These are phyloP conservation scores for Deilephila elpenor DNA, from an alignment of 2,888 invertebrate species.

Conservation along the genomic window DNA sequence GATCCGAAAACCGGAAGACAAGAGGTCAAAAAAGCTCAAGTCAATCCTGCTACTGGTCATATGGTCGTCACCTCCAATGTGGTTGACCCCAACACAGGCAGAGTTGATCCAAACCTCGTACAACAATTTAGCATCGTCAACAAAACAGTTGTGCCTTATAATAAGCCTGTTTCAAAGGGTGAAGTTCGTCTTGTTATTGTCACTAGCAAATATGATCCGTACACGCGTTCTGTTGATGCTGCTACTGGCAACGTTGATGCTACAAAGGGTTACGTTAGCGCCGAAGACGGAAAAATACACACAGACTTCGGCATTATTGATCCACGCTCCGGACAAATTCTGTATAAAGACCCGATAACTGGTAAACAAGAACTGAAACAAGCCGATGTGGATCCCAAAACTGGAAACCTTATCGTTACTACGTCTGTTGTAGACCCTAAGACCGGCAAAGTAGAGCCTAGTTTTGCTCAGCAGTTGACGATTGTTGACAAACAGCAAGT, in stretches of 20 bases:
- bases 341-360: conserved; percentile 84
- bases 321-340: conserved; percentile 84
- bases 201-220: conserved; percentile 85
- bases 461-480: conserved; percentile 82
- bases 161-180: conserved; percentile 71
- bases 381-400: conserved; percentile 85
- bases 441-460: conserved; percentile 85
- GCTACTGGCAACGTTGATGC: conserved; percentile 82
- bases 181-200: conserved; percentile 76
- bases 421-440: conserved; percentile 84
- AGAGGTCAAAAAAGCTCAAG: conserved; percentile 84
- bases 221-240: conserved; percentile 84
- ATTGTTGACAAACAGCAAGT: conserved; percentile 79
- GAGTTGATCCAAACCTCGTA: conserved; percentile 83
- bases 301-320: conserved; percentile 86
- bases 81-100: conserved; percentile 85
- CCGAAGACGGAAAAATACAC: conserved; percentile 84
- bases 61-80: conserved; percentile 84
- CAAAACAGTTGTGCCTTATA: conserved; percentile 70
- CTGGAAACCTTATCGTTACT: conserved; percentile 84
- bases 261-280: conserved; percentile 80
- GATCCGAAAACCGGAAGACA: conserved; percentile 79
- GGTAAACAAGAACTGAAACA: conserved; percentile 87
- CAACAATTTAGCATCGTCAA: conserved; percentile 80
- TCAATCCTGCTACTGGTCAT: conserved; percentile 84